A percentile compares a stretch with the other conserved stretches of the same genome.
Conservation (phyloP, 2,888 invertebrate genomes). For the Ochlodes sylvanus region DNA sequence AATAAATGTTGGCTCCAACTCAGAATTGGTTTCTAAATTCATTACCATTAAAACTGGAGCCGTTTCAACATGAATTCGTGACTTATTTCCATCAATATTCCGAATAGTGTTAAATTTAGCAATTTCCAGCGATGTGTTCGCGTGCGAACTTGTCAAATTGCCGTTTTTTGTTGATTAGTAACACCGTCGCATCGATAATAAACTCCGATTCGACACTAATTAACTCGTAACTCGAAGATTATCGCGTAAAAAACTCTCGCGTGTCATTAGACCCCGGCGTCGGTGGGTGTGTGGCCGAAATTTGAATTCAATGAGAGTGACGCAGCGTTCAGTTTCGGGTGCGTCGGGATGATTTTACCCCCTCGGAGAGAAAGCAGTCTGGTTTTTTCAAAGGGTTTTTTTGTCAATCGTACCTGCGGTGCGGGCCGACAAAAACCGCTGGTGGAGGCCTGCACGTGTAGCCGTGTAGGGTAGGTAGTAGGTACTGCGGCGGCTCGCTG, state of each 20-base stretch:
- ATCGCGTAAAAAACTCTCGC: constrained; percentile 57
- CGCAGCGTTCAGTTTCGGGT: constrained; percentile 45
- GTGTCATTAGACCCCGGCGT: constrained; percentile 78
- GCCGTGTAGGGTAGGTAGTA: too few relatives aligned
- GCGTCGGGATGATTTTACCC: constrained; percentile 45
- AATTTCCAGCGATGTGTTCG: constrained; percentile 38
- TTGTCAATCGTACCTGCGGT: constrained; percentile 70
- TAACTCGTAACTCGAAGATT: constrained; percentile 64
- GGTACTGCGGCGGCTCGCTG: constrained; percentile 12
- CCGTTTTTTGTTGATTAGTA: constrained; percentile 14
- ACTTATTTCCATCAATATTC: constrained; percentile 41
- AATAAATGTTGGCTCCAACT: constrained; percentile 13
- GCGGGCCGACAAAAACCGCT: constrained; percentile 60
- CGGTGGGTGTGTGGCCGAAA: constrained; percentile 42
- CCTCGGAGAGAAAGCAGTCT: constrained; percentile 54
- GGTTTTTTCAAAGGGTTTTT: constrained; percentile 59
- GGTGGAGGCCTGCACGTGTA: constrained; percentile 43
- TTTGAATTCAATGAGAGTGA: constrained; percentile 16
- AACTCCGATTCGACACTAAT: constrained; percentile 64
- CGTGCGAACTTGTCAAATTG: constrained; percentile 34
- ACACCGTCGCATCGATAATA: constrained; percentile 44
- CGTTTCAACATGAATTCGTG: constrained; percentile 37
- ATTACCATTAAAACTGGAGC: constrained; percentile 11
- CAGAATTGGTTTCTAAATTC: constrained; percentile 24
- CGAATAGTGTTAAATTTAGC: constrained; percentile 36